Evolutionary conservation across 2,888 invertebrate species (phyloP).

Genomic region (Glaucopsyche alexis): DNA sequence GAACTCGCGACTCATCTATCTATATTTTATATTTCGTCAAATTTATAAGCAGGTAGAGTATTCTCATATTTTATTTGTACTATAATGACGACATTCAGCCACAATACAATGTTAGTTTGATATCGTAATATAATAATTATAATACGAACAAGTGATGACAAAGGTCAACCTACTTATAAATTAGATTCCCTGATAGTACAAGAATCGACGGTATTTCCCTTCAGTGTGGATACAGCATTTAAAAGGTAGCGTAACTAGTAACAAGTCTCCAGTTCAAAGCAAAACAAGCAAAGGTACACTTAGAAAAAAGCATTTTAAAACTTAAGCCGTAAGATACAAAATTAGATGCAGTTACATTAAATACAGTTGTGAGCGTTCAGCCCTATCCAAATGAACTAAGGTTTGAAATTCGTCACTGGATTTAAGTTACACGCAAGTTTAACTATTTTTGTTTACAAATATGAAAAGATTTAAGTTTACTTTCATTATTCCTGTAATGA

Average conservation of each 20-base stretch:
- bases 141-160: too few relatives aligned
- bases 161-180: too few relatives aligned
- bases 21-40: too few relatives aligned
- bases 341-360: not conserved
- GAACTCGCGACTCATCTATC: too few relatives aligned
- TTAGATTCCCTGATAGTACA: too few relatives aligned
- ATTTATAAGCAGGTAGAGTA: too few relatives aligned
- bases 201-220: too few relatives aligned
- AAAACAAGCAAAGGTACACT: not conserved
- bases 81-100: too few relatives aligned
- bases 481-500: not conserved
- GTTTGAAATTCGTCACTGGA: not conserved
- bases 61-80: too few relatives aligned
- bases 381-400: too few relatives aligned
- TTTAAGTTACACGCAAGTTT: not conserved
- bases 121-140: too few relatives aligned
- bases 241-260: not conserved
- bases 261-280: not conserved
- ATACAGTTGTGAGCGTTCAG: not conserved
- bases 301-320: not conserved
- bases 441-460: slow-evolving; percentile 12
- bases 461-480: not conserved
- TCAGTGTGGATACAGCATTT: not conserved
- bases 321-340: not conserved
- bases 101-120: too few relatives aligned